Evolutionary conservation across 2,888 invertebrate genomes (phyloP).

Genomic region (Melanargia galathea): DNA sequence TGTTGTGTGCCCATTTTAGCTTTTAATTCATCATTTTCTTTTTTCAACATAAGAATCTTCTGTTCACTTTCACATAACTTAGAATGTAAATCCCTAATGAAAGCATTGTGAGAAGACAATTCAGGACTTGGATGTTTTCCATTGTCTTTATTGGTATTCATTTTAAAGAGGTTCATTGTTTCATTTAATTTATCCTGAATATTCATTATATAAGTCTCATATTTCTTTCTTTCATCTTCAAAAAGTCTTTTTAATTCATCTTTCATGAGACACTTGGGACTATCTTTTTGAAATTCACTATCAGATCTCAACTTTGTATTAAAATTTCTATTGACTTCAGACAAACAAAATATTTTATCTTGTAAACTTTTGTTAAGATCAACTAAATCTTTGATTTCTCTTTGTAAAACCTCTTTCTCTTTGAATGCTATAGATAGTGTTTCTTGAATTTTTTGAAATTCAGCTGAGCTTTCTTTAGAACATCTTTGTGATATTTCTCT

Average conservation of each 20-base stretch:
- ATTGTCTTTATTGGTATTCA: constrained; percentile 57
- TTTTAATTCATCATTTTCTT: constrained; percentile 73
- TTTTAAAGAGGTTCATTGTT: constrained; percentile 65
- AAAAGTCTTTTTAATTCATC: constrained; percentile 66
- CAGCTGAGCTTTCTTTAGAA: constrained; percentile 48
- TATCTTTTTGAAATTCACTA: constrained; percentile 44
- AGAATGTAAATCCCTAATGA: constrained; percentile 68
- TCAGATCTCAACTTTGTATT: constrained; percentile 46
- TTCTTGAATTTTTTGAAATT: constrained; percentile 50
- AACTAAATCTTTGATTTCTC: constrained; percentile 73
- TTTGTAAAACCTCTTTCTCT: constrained; percentile 70
- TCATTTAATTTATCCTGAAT: constrained; percentile 68
- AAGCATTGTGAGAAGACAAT: constrained; percentile 52
- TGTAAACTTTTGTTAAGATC: constrained; percentile 78
- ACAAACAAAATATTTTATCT: constrained; percentile 61
- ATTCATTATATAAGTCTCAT: constrained; percentile 65
- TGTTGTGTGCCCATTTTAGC: constrained; percentile 49
- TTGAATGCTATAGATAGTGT: constrained; percentile 54
- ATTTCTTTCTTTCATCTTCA: constrained; percentile 69
- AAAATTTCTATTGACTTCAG: constrained; percentile 52
- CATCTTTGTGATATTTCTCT: constrained; percentile 75
- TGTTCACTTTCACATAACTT: constrained; percentile 78
- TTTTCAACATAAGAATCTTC: constrained; percentile 71
- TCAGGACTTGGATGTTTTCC: constrained; percentile 46
- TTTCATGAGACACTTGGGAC: constrained; percentile 60